Evolutionary conservation across 2,888 invertebrate genomes (phyloP), one percentile per base, ranked within the genome.

Genomic region (Lasioglossum leucozonium): DNA sequence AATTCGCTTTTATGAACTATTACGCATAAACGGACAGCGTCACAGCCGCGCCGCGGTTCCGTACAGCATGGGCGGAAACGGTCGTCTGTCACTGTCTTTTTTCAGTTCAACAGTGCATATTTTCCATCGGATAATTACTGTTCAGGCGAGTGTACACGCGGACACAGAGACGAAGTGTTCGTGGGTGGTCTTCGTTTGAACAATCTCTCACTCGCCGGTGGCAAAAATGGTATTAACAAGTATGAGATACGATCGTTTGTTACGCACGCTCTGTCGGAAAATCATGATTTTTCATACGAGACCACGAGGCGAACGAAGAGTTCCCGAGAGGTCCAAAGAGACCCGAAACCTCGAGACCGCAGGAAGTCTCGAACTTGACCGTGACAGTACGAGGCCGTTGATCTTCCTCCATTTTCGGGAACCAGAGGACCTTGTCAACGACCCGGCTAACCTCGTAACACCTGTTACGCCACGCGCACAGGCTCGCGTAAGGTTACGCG

Each of bases 401-500:
- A 88, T 83, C 86, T 37, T 65, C 13, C n/a, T 51, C 51, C 58
- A 30, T 74, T 69, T 72, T 85, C 44, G 75, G 37, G 85, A 88
- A 44, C 30, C 81, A 11, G 51, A 71, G 90, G 90, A 92, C 92
- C 93, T 93, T 93, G 93, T 87, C 90, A 89, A 85, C 83, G 87
- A 88, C 90, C 88, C 79, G 69, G 72, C 76, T 82, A 92, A 91
- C 92, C 92, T 92, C 89, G 88, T 90, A 90, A 90, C 89, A 89
- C 89, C 91, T 87, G 91, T 91, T 92, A 92, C 92, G 90, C 87
- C 82, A 73, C 77, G 73, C 86, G 88, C 86, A 86, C 87, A 84
- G 82, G 82, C 84, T 76, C 58, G 80, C 88, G 89, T 92, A 93
- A 94, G 94, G 93, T 93, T 93, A 92, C 91, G 91, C 88, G 89